Evolutionary conservation across 2,888 invertebrate genomes (phyloP).

Genomic region (Cephalotes varians): DNA sequence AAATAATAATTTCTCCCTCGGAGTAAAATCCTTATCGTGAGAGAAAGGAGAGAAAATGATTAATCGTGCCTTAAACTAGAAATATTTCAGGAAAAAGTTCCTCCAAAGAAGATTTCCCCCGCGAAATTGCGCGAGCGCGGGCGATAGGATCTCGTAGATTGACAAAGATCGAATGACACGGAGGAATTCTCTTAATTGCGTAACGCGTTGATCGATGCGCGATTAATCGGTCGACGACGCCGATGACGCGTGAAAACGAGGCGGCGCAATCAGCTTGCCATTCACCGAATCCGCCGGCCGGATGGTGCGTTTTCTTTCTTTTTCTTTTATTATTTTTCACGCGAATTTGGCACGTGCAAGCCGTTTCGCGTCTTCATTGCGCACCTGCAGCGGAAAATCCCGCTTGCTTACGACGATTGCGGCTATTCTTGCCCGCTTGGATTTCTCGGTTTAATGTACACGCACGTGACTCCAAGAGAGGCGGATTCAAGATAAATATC

Average conservation of each 20-base stretch:
- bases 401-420: slow-evolving; percentile 36
- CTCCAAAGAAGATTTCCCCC: neutral
- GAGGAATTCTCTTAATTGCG: slow-evolving; percentile 39
- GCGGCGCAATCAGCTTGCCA: neutral
- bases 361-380: slow-evolving; percentile 28
- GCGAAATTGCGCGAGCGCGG: slow-evolving; percentile 15
- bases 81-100: neutral
- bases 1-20: neutral
- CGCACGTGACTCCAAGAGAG: neutral
- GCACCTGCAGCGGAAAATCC: slow-evolving; percentile 45
- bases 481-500: slow-evolving; percentile 28
- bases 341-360: slow-evolving; percentile 29
- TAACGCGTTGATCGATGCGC: slow-evolving; percentile 32
- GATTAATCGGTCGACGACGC: slow-evolving; percentile 14
- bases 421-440: slow-evolving; percentile 33
- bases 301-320: neutral
- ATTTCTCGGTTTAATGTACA: slow-evolving; percentile 6
- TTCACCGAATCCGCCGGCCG: slow-evolving; percentile 21
- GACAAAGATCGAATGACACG: slow-evolving; percentile 22
- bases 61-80: neutral
- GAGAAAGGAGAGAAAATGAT: neutral
- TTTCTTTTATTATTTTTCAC: neutral
- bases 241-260: neutral
- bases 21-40: neutral
- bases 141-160: slow-evolving; percentile 13